Conservation (phyloP, 2,113 vertebrate genomes). For the Caloenas nicobarica region DNA sequence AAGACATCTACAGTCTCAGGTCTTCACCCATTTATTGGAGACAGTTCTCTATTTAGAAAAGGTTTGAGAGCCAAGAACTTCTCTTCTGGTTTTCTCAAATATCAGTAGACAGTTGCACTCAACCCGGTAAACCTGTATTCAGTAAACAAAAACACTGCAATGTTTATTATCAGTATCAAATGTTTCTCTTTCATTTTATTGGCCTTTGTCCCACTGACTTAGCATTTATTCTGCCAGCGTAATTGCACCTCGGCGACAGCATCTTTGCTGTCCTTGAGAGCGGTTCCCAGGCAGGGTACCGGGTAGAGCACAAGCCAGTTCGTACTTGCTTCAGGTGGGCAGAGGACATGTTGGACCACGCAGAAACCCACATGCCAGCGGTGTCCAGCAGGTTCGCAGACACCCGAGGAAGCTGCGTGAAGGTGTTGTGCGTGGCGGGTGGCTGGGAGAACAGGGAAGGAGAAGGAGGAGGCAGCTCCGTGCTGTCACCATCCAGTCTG, state of each 20-base stretch:
- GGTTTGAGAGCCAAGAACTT: neutral
- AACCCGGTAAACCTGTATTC: neutral
- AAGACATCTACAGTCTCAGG: neutral
- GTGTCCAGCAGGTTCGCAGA: neutral
- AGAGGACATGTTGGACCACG: neutral
- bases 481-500: neutral
- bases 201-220: neutral
- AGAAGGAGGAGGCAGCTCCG: neutral
- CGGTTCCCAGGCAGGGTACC: neutral
- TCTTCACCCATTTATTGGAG: neutral
- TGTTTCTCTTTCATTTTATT: neutral
- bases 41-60: neutral
- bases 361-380: neutral
- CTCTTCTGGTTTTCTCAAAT: neutral
- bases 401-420: neutral
- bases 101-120: neutral
- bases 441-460: neutral
- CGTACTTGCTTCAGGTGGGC: neutral
- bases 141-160: neutral
- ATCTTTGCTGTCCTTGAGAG: neutral
- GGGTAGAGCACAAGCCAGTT: neutral
- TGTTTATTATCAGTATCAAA: neutral
- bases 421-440: neutral
- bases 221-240: neutral
- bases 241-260: neutral